phyloP scores from a whole-genome alignment of 2,888 invertebrate species.

The Autographa gamma region DNA sequence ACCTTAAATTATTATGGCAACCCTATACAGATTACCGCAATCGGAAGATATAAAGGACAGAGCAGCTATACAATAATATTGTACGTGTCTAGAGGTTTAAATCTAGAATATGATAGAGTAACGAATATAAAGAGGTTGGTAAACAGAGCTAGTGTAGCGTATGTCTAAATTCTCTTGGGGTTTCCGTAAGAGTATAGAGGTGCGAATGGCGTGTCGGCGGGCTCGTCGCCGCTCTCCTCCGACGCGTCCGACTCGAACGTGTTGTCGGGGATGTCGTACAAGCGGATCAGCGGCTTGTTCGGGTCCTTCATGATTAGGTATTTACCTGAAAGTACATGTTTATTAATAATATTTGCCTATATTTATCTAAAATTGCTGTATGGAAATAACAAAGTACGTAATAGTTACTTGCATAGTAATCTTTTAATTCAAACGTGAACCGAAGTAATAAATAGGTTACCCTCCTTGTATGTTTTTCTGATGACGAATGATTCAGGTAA shows the following conservation, averaged over 20 bases:
- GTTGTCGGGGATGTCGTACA: conserved; percentile 99
- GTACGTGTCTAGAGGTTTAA: conserved; percentile 24
- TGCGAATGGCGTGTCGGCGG: conserved; percentile 84
- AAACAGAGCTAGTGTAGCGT: background rate
- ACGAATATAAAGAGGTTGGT: background rate
- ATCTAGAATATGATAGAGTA: background rate
- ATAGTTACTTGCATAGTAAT: no score
- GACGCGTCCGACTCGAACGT: conserved; percentile 99
- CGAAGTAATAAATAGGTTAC: no score
- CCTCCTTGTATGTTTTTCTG: no score
- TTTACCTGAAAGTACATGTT: conserved; percentile 84
- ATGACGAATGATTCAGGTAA: no score
- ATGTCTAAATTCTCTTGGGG: conserved; percentile 80
- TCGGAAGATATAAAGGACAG: conserved; percentile 39
- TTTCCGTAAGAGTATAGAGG: conserved; percentile 86
- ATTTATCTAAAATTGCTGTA: no score
- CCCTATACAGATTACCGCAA: conserved; percentile 56
- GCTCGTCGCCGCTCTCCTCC: conserved; percentile 94
- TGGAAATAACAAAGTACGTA: no score
- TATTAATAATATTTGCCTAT: background rate
- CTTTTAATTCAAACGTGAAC: no score
- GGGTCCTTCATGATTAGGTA: conserved; percentile 99
- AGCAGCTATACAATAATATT: conserved; percentile 49
- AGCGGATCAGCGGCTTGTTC: conserved; percentile 98
- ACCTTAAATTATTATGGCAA: conserved; percentile 63